Conservation (phyloP, 1,140 invertebrate species). For the Apis cerana region DNA sequence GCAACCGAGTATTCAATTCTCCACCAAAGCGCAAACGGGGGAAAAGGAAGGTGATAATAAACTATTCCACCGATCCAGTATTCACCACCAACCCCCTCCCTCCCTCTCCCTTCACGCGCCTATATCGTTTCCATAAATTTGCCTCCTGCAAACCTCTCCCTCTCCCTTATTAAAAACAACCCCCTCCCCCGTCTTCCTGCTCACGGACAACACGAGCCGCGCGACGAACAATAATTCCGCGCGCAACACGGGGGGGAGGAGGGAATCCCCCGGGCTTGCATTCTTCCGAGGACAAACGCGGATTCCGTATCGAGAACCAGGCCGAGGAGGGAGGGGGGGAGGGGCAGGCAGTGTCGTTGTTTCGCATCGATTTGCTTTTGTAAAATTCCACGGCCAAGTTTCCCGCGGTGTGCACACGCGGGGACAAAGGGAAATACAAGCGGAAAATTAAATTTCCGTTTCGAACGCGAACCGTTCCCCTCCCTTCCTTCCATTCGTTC, state of each 20-base stretch:
- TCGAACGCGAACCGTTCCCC: not conserved
- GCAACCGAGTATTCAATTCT: too few species aligned
- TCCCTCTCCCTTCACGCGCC: too few species aligned
- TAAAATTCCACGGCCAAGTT: slow-evolving; percentile 32
- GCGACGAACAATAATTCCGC: slow-evolving; percentile 13
- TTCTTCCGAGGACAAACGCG: slow-evolving; percentile 9
- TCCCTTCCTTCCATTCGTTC: not conserved
- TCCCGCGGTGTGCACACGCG: not conserved
- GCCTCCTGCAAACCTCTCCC: not conserved
- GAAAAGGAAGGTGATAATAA: not conserved
- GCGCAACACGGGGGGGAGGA: not conserved
- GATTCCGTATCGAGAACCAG: not conserved
- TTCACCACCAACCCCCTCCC: not conserved
- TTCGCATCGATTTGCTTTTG: slow-evolving; percentile 37
- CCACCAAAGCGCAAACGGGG: not conserved
- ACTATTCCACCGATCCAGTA: not conserved
- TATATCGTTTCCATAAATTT: not conserved
- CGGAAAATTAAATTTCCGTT: slow-evolving; percentile 46
- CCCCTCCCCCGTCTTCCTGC: not conserved
- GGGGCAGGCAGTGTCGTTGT: not conserved
- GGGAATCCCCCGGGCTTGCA: not conserved
- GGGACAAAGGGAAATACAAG: slow-evolving; percentile 31
- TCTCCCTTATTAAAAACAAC: slow-evolving; percentile 1
- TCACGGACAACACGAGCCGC: not conserved
- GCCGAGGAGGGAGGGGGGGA: not conserved